Evolutionary conservation across 2,888 invertebrate genomes (phyloP), one percentile per base, ranked within the genome.

Genomic region (Drosophila paracracens): DNA sequence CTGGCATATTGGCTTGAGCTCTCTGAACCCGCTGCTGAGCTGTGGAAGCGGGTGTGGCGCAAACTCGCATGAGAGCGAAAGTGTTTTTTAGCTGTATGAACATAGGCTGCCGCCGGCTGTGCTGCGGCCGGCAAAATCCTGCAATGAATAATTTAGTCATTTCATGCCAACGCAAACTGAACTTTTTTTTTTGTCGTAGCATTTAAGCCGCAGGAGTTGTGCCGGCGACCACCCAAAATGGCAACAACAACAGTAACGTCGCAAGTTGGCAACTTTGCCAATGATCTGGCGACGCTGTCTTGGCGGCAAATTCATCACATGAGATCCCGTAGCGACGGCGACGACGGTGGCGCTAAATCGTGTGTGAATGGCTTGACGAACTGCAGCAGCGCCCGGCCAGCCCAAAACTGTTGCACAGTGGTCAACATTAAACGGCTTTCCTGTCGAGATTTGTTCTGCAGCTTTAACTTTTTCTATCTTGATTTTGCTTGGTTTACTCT

Each of bases 71-170:
- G 70, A 77, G 74, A 89, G 84, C 84, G 84, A 85, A 85, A 89
- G 84, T 85, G 89, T 89, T 89, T 84, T 82, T 75, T 46, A 16
- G 56, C 38, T 36, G 29, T 56, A 52, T 48, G 18, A 46, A 54
- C 21, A 31, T 35, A 53, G 52, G 66, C 52, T 36, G 65, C 57
- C 59, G 68, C 56, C 59, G 79, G 64, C 64, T 73, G 51, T 25
- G 43, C 38, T 43, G 27, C 21, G 52, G 51, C 52, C 65, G 59
- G 65, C 65, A 83, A 90, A 46, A 85, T 89, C 90, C 87, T 81
- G 88, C 88, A 88, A 90, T 90, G 86, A 90, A 88, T 87, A 90
- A 87, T 87, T 87, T 90, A 90, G 86, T 86, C 82, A 83, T 89
- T 88, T 79, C 72, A 83, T 75, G 70, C 79, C 71, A 67, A 78